phyloP scores from a whole-genome alignment of 2,113 vertebrate genomes.

The Cryptomyrus ogoouensis region DNA sequence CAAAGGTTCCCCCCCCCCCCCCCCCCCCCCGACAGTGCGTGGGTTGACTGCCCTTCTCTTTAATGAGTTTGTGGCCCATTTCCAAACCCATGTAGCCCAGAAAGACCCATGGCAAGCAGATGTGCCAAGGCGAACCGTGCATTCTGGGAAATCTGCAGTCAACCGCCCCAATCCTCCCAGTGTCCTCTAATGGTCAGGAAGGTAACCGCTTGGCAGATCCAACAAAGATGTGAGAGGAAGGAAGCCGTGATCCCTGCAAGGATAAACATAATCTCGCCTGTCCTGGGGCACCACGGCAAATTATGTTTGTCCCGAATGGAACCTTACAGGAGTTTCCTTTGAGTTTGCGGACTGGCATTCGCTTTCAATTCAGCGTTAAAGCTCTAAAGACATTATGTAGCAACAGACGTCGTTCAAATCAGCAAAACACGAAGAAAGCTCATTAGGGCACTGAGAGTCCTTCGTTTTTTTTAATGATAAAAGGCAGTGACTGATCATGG shows the following conservation, averaged over 20 bases:
- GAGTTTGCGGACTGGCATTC: background rate
- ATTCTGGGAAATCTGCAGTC: background rate
- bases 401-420: background rate
- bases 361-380: background rate
- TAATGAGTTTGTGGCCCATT: background rate
- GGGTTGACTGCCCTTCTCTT: background rate
- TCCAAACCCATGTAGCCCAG: background rate
- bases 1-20: background rate
- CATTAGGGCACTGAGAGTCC: background rate
- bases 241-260: background rate
- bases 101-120: background rate
- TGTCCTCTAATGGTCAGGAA: background rate
- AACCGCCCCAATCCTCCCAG: background rate
- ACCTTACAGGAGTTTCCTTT: background rate
- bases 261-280: background rate
- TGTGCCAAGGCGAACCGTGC: background rate
- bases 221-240: constrained; percentile 5
- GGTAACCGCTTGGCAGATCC: background rate
- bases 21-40: background rate
- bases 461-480: background rate
- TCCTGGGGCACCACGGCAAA: constrained; percentile 8
- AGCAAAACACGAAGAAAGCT: background rate
- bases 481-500: background rate
- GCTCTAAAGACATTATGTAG: background rate
- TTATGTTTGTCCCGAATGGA: background rate